phyloP scores from a whole-genome alignment of 1,140 invertebrate species.

The Caerostris extrusa region DNA sequence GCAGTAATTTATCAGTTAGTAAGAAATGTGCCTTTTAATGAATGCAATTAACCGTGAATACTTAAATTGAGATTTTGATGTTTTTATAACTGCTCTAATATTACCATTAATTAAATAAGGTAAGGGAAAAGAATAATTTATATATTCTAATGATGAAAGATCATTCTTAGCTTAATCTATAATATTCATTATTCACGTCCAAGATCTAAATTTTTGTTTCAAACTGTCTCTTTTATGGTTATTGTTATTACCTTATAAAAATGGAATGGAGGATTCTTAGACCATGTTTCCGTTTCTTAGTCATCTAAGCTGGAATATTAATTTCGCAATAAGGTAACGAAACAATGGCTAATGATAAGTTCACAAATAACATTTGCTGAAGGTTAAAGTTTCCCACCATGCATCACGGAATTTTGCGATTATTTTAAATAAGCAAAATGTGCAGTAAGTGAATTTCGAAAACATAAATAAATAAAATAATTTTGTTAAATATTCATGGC shows the following conservation, averaged over 20 bases:
- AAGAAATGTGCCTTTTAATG: background rate
- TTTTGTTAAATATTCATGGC: constrained; percentile 56
- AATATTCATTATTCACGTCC: background rate
- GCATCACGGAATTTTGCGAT: constrained; percentile 57
- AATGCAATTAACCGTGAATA: background rate
- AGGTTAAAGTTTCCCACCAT: constrained; percentile 37
- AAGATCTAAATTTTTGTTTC: background rate
- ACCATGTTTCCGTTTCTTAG: background rate
- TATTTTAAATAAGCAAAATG: constrained; percentile 62
- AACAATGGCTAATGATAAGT: constrained; percentile 40
- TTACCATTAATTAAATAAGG: background rate
- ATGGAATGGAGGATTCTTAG: background rate
- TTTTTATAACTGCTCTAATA: background rate
- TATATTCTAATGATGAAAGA: background rate
- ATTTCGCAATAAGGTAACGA: background rate
- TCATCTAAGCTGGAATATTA: background rate
- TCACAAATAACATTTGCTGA: constrained; percentile 45
- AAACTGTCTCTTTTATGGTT: constrained; percentile 36
- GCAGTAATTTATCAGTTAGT: background rate
- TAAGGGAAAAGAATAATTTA: background rate
- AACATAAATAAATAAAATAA: constrained; percentile 57
- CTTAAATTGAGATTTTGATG: background rate
- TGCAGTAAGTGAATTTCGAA: constrained; percentile 59
- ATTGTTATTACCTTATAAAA: constrained; percentile 31
- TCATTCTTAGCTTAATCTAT: background rate